These are phyloP conservation scores for Pardosa pseudoannulata DNA, from an alignment of 2,888 invertebrate species.

Conservation along the genomic window DNA sequence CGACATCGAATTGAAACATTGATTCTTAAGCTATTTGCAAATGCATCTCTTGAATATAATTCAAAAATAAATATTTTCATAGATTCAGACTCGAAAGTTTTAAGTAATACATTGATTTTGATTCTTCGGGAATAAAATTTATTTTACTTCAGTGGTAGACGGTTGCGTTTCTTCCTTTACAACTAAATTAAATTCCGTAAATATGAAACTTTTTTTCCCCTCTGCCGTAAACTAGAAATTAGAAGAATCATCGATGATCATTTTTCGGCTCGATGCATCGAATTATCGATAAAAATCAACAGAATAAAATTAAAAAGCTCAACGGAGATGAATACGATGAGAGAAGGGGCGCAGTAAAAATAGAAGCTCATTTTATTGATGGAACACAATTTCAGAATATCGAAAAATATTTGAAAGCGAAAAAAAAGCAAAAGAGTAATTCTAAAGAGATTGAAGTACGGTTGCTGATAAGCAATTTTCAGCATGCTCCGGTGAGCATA, in stretches of 20 bases:
- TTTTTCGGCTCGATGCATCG: conserved; percentile 13
- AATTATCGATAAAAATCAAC: conserved; percentile 19
- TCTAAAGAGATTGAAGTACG: conserved; percentile 14
- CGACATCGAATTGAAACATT: no score
- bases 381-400: conserved; percentile 14
- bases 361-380: conserved; percentile 7
- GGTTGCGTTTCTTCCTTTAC: not conserved
- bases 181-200: not conserved
- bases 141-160: not conserved
- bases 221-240: not conserved
- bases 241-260: conserved; percentile 15
- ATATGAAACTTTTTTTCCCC: not conserved
- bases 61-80: not conserved
- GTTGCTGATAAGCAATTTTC: conserved; percentile 5
- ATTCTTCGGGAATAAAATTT: not conserved
- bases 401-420: conserved; percentile 1
- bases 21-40: no score
- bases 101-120: not conserved
- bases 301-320: not conserved
- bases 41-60: not conserved
- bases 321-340: not conserved
- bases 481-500: not conserved
- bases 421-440: not conserved
- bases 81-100: not conserved
- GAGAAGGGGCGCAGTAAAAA: conserved; percentile 4